phyloP scores from a whole-genome alignment of 2,888 invertebrate species.

The Tiphia femorata region DNA sequence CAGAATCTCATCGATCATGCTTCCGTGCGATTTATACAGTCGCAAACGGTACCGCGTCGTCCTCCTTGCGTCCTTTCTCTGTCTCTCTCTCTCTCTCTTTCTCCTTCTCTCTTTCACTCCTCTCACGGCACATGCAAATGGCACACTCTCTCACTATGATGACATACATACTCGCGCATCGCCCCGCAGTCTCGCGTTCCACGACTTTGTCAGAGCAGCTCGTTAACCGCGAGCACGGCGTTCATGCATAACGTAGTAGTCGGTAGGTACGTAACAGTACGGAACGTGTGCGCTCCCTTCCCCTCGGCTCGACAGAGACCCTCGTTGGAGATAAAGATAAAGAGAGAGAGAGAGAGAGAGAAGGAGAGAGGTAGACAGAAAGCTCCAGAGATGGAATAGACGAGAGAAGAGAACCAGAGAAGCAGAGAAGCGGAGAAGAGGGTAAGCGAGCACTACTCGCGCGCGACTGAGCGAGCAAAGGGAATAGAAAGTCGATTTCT shows the following conservation, averaged over 20 bases:
- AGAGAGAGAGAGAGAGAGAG: neutral
- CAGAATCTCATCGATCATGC: conserved; percentile 35
- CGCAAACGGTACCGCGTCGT: conserved; percentile 19
- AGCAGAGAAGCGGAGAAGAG: too few relatives aligned
- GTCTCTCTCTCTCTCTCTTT: neutral
- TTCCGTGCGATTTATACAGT: conserved; percentile 25
- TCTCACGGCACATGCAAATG: too few relatives aligned
- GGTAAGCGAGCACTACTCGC: too few relatives aligned
- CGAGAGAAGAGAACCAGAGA: neutral
- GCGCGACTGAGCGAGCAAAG: conserved; percentile 13
- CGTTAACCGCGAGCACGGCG: conserved; percentile 53
- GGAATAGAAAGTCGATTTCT: conserved; percentile 58
- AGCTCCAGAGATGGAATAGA: conserved; percentile 12
- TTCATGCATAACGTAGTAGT: conserved; percentile 47
- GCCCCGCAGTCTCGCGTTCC: neutral
- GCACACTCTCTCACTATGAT: neutral
- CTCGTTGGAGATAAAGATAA: too few relatives aligned
- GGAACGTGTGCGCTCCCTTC: too few relatives aligned
- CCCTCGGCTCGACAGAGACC: neutral
- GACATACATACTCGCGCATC: neutral
- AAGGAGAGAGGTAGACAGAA: conserved; percentile 8
- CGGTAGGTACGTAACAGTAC: too few relatives aligned
- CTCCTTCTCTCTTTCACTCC: neutral
- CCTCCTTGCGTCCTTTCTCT: neutral
- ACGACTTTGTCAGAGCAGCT: conserved; percentile 35